A percentile compares a stretch with the other conserved stretches of the same genome.
Conservation (phyloP, 1,140 invertebrate genomes). For the Samia ricini region DNA sequence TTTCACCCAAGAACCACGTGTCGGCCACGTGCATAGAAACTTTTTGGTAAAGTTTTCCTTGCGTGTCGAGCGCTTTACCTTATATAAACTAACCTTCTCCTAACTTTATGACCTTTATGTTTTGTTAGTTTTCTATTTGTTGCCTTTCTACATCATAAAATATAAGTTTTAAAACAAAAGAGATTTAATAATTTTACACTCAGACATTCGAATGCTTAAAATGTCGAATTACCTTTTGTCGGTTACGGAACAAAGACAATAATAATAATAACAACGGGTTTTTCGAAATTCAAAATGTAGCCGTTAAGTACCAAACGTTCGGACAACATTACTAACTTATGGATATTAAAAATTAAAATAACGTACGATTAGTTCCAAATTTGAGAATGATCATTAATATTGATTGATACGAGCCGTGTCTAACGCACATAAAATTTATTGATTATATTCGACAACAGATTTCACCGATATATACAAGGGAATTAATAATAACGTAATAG, state of each 20-base stretch:
- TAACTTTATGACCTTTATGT: neutral
- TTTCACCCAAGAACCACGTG: slow-evolving; percentile 70
- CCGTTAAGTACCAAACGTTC: slow-evolving; percentile 27
- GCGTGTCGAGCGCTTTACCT: slow-evolving; percentile 2
- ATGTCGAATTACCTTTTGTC: slow-evolving; percentile 12
- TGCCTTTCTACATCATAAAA: neutral
- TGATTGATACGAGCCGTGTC: slow-evolving; percentile 67
- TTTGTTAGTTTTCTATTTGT: neutral
- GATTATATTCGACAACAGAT: slow-evolving; percentile 43
- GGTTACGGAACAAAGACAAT: slow-evolving; percentile 12
- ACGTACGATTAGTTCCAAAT: slow-evolving; percentile 69
- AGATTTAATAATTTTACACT: too few relatives aligned
- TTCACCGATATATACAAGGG: slow-evolving; percentile 48
- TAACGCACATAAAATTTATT: slow-evolving; percentile 60
- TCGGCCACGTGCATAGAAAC: slow-evolving; percentile 54
- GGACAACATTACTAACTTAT: slow-evolving; percentile 42
- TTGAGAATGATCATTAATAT: slow-evolving; percentile 64
- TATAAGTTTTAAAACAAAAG: too few relatives aligned
- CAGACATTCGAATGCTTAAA: neutral
- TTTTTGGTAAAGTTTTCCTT: slow-evolving; percentile 48
- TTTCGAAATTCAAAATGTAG: slow-evolving; percentile 22
- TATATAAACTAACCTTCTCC: neutral
- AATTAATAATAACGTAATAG: slow-evolving; percentile 43
- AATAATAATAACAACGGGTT: slow-evolving; percentile 14
- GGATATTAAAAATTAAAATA: slow-evolving; percentile 64